These are phyloP conservation scores for Battus philenor DNA, from an alignment of 1,140 invertebrate genomes.

Conservation along the genomic window DNA sequence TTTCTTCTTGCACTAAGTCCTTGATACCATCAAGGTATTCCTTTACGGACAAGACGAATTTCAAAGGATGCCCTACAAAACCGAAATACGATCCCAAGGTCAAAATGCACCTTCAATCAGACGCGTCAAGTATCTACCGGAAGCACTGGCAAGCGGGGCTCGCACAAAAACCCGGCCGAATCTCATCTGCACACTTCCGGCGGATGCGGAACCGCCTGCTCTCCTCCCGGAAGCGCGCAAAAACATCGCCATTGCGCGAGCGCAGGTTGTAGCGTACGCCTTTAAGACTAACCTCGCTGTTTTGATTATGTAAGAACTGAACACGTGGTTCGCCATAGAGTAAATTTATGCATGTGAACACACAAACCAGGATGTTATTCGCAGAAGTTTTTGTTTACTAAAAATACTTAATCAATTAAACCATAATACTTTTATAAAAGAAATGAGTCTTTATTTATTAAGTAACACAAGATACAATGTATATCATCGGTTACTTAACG, in stretches of 20 bases:
- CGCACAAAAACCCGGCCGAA: conserved; percentile 48
- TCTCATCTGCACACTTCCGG: conserved; percentile 53
- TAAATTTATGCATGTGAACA: too few relatives aligned
- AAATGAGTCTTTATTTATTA: background rate
- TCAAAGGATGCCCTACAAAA: conserved; percentile 31
- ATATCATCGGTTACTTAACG: too few relatives aligned
- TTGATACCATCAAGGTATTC: conserved; percentile 13
- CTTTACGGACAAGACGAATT: conserved; percentile 12
- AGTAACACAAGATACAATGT: background rate
- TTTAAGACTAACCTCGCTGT: conserved; percentile 9
- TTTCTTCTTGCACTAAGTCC: conserved; percentile 11
- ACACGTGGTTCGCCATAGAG: conserved; percentile 20
- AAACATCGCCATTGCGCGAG: conserved; percentile 40
- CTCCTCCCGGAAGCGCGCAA: conserved; percentile 39
- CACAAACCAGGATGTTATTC: conserved; percentile 1
- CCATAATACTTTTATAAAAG: background rate
- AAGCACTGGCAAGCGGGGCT: conserved; percentile 30
- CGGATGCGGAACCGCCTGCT: conserved; percentile 61
- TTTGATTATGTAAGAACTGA: conserved; percentile 19
- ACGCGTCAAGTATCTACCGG: conserved; percentile 38
- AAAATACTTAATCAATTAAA: background rate
- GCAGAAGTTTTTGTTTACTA: background rate
- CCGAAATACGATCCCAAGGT: conserved; percentile 59
- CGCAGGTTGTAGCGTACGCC: conserved; percentile 43
- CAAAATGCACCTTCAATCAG: conserved; percentile 56